Percentiles rank a stretch among this genome's conserved stretches.
Conservation (phyloP, 1,140 invertebrate species). For the Ruditapes philippinarum region DNA sequence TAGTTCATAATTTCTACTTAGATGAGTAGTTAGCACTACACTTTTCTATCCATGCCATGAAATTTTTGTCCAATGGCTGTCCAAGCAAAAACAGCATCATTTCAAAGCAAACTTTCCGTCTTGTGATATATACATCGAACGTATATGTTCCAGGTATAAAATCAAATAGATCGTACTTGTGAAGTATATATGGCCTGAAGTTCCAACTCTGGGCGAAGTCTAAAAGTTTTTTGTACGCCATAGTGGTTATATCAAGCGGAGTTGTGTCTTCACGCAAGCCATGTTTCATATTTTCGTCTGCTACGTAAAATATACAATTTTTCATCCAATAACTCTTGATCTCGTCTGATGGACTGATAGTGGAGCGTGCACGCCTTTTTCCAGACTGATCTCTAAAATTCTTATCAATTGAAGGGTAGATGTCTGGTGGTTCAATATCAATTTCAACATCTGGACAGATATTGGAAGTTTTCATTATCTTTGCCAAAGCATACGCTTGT, state of each 20-base stretch:
- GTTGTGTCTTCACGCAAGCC: neutral
- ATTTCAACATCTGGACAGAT: neutral
- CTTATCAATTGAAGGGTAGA: neutral
- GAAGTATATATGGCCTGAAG: neutral
- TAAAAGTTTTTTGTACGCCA: neutral
- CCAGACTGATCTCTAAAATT: neutral
- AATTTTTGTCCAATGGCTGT: neutral
- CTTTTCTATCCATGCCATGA: neutral
- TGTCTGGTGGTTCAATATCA: neutral
- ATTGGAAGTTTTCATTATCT: neutral
- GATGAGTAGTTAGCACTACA: neutral
- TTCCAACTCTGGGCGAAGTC: neutral
- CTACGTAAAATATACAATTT: neutral
- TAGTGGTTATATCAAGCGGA: neutral
- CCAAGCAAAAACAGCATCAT: neutral
- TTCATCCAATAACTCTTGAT: slow-evolving; percentile 5
- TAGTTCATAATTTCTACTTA: too few species aligned
- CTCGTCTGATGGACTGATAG: neutral
- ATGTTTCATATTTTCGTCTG: neutral
- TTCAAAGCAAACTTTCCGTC: neutral
- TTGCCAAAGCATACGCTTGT: neutral
- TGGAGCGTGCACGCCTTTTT: neutral
- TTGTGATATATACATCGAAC: neutral
- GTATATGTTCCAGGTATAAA: neutral
- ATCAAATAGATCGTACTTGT: neutral